phyloP scores from a whole-genome alignment of 2,888 invertebrate species.

The Plagiodera versicolora region DNA sequence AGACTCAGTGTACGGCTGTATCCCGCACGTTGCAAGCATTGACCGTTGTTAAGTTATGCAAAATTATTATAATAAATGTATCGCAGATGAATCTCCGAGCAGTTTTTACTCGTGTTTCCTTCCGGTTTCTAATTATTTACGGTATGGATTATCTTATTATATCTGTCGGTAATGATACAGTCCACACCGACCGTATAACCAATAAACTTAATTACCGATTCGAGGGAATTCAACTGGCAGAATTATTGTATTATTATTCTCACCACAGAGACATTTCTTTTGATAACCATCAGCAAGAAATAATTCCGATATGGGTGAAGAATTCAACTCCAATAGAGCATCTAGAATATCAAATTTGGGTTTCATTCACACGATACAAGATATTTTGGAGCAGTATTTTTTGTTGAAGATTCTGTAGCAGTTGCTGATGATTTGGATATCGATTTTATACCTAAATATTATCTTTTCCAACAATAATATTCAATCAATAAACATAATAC shows the following conservation, averaged over 20 bases:
- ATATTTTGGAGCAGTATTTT: too few species aligned
- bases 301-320: too few species aligned
- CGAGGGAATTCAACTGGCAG: not conserved
- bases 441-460: too few species aligned
- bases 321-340: too few species aligned
- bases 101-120: constrained; percentile 57
- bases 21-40: constrained; percentile 36
- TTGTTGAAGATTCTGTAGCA: too few species aligned
- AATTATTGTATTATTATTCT: not conserved
- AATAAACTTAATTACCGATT: constrained; percentile 19
- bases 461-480: too few species aligned
- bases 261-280: not conserved
- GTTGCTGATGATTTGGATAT: too few species aligned
- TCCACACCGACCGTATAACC: constrained; percentile 27
- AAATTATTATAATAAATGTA: constrained; percentile 57
- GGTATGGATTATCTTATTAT: constrained; percentile 52
- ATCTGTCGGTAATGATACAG: constrained; percentile 36
- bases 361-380: too few species aligned
- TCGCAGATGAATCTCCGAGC: constrained; percentile 55
- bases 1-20: constrained; percentile 17
- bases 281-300: too few species aligned
- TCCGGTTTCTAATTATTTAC: constrained; percentile 56
- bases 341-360: too few species aligned
- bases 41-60: constrained; percentile 54
- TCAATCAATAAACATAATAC: too few species aligned